phyloP scores from a whole-genome alignment of 2,888 invertebrate species.

The Tachina fera region DNA sequence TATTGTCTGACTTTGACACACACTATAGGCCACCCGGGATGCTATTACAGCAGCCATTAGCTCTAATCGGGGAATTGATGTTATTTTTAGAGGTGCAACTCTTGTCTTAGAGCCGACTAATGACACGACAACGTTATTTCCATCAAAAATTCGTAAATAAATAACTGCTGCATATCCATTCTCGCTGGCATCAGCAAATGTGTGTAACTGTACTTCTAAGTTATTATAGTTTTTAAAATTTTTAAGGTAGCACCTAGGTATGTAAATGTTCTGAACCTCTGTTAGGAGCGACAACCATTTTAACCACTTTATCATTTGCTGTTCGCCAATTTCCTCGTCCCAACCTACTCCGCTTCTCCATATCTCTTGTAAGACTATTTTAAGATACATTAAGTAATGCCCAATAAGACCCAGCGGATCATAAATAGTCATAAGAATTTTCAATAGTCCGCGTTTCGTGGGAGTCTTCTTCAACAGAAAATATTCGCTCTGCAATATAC shows the following conservation, averaged over 20 bases:
- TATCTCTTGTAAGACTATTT: conserved; percentile 52
- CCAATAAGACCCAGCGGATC: conserved; percentile 55
- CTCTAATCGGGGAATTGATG: conserved; percentile 58
- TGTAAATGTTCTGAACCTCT: too few relatives aligned
- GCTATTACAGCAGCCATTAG: conserved; percentile 57
- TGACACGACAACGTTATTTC: neutral
- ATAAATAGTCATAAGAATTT: conserved; percentile 57
- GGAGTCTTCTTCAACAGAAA: neutral
- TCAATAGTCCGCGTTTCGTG: conserved; percentile 57
- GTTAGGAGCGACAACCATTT: conserved; percentile 17
- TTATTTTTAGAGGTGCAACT: conserved; percentile 62
- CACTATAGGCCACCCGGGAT: conserved; percentile 56
- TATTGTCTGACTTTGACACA: neutral
- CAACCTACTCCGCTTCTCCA: conserved; percentile 58
- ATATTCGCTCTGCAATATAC: neutral
- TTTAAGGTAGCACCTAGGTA: neutral
- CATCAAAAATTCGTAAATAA: conserved; percentile 4
- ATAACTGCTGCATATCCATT: conserved; percentile 23
- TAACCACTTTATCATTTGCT: neutral
- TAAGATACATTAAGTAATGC: conserved; percentile 55
- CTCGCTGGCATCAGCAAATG: conserved; percentile 20
- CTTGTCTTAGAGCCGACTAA: conserved; percentile 36
- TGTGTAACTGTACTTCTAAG: neutral
- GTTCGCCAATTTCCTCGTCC: conserved; percentile 10
- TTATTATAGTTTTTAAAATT: neutral